Conservation (phyloP, 2,888 invertebrate species). For the Aphodius sticticus region DNA sequence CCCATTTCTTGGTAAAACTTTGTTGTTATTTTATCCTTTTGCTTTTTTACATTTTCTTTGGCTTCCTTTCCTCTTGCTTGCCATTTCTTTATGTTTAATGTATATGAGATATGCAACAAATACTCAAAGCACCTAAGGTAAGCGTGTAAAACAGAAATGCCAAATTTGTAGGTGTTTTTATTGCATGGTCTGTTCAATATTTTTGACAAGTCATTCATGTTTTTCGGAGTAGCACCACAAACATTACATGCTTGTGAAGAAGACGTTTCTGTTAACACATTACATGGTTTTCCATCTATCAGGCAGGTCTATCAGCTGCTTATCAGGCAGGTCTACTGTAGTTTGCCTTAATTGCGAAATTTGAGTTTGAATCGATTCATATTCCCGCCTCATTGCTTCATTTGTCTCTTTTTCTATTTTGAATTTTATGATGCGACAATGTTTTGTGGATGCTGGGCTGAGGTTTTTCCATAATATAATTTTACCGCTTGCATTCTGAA, state of each 20-base stretch:
- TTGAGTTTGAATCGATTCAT: background rate
- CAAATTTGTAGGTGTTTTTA: conserved; percentile 36
- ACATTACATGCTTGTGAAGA: background rate
- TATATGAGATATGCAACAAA: conserved; percentile 48
- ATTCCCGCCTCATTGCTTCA: background rate
- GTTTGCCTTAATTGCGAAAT: background rate
- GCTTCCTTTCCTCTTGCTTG: conserved; percentile 46
- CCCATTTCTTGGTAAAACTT: conserved; percentile 39
- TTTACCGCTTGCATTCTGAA: background rate
- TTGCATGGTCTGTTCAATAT: background rate
- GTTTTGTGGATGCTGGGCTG: background rate
- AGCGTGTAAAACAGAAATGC: conserved; percentile 48
- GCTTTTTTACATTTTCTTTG: conserved; percentile 26
- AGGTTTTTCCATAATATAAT: background rate
- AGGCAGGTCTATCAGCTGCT: background rate
- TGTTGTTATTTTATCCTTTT: conserved; percentile 16
- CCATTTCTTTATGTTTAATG: conserved; percentile 50
- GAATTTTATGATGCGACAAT: background rate
- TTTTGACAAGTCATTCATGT: background rate
- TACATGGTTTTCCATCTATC: background rate
- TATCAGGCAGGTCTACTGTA: conserved; percentile 6
- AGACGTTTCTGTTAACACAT: background rate
- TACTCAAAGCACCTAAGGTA: conserved; percentile 51
- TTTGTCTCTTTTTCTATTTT: background rate
- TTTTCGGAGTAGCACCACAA: too few relatives aligned